Evolutionary conservation across 2,797 vertebrate genomes (phyloP).

Genomic region (Valencia hispanica): DNA sequence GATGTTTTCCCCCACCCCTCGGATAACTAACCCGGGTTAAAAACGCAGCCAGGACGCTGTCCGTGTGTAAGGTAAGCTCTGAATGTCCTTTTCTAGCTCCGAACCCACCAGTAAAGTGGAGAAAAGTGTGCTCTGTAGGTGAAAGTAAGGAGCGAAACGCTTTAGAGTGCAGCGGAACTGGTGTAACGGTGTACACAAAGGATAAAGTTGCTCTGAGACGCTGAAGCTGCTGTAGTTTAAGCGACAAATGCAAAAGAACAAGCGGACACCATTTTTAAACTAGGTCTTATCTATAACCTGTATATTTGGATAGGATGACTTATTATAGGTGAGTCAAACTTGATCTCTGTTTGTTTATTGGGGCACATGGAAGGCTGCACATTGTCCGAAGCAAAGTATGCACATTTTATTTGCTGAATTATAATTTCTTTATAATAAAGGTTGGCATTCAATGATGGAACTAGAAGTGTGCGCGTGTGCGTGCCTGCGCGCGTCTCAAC

Average conservation of each 20-base stretch:
- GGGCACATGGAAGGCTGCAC: background rate
- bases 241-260: background rate
- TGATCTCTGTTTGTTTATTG: conserved; percentile 19
- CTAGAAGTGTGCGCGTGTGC: background rate
- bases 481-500: background rate
- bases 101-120: conserved; percentile 29
- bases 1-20: conserved; percentile 27
- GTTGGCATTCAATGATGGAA: background rate
- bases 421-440: background rate
- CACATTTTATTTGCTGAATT: background rate
- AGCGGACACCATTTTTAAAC: conserved; percentile 18
- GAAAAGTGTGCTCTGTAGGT: conserved; percentile 34
- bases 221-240: background rate
- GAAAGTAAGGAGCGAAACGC: conserved; percentile 44
- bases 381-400: background rate
- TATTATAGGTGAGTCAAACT: conserved; percentile 12
- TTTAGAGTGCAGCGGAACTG: background rate
- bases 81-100: background rate
- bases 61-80: conserved; percentile 47
- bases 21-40: conserved; percentile 60
- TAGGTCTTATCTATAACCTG: background rate
- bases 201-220: conserved; percentile 54
- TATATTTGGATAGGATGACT: conserved; percentile 3
- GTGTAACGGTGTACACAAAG: conserved; percentile 46
- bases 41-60: conserved; percentile 11